Evolutionary conservation across 2,113 vertebrate genomes (phyloP), one percentile per base, ranked within the genome.

Genomic region (Nannobrachium achirus): DNA sequence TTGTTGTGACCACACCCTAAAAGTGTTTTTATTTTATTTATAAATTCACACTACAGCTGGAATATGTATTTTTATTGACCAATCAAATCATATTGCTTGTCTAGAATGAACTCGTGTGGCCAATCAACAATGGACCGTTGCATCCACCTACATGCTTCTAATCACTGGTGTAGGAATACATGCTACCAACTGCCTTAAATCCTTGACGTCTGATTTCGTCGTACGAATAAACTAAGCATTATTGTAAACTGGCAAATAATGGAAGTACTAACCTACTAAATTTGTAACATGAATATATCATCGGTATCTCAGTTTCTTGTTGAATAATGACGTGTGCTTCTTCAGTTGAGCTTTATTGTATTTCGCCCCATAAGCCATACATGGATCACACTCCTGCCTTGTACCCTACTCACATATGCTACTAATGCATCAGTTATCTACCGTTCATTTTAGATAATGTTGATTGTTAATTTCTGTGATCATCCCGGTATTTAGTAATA

Each of bases 401-500:
- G 8, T 16, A 19, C 18, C 20, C 19, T 39, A 61, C 51, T 65
- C 20, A 20, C 15, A 5, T 48, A 0, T 1, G 53, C 44, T 72
- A 60, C 61, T 70, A 75, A 72, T 52, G 52, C 2, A 45, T 60
- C 39, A 7, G 55, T 14, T 59, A 41, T 73, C 33, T 44, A 33
- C 25, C 20, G 7, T 55, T 67, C 51, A 65, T 56, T 58, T 74
- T 25, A 16, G 25, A 60, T 15, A 41, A 46, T 13, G 49, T 52
- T 33, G 25, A 7, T 49, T 39, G 9, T 65, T 59, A 18, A 45
- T 61, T 64, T 73, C 14, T 55, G 18, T 11, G 6, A 58, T 63
- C n/a, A 6, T 79, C 18, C 41, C 61, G 15, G 49, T 82, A 51
- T 78, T 76, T 58, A 75, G 71, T 76, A 72, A 74, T 75, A 61